A percentile compares a stretch with the other conserved stretches of the same genome.
These are phyloP conservation scores for Aptenodytes forsteri DNA, from an alignment of 2,113 vertebrate species.

Conservation along the genomic window DNA sequence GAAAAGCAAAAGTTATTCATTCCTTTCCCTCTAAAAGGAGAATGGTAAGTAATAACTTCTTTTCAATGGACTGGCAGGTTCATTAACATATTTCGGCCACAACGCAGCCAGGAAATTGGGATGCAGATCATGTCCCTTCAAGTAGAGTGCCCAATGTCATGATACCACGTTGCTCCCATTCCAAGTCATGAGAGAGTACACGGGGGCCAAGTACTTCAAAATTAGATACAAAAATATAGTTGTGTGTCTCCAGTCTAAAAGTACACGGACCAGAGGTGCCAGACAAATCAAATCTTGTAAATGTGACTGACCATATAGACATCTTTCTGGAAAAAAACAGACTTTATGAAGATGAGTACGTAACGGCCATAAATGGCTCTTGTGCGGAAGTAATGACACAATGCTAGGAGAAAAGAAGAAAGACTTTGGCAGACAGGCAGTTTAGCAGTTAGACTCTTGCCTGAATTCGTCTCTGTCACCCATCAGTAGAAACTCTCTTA, in stretches of 20 bases:
- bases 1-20: not conserved
- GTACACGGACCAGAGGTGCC: not conserved
- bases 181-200: not conserved
- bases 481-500: not conserved
- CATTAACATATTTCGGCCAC: not conserved
- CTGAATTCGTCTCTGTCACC: not conserved
- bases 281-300: not conserved
- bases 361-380: not conserved
- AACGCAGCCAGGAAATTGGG: not conserved
- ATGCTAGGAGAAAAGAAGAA: not conserved
- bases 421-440: not conserved
- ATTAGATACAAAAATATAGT: not conserved
- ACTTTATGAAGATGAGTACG: not conserved
- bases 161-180: not conserved
- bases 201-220: rapidly evolving
- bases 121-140: not conserved
- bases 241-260: not conserved
- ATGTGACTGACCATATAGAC: not conserved
- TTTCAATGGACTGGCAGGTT: not conserved
- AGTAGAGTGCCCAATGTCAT: not conserved
- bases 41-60: not conserved
- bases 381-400: not conserved
- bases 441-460: not conserved
- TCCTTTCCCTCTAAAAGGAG: not conserved
- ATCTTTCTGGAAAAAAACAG: not conserved